These are phyloP conservation scores for Andrena dorsata DNA, from an alignment of 2,888 invertebrate genomes.

Conservation along the genomic window DNA sequence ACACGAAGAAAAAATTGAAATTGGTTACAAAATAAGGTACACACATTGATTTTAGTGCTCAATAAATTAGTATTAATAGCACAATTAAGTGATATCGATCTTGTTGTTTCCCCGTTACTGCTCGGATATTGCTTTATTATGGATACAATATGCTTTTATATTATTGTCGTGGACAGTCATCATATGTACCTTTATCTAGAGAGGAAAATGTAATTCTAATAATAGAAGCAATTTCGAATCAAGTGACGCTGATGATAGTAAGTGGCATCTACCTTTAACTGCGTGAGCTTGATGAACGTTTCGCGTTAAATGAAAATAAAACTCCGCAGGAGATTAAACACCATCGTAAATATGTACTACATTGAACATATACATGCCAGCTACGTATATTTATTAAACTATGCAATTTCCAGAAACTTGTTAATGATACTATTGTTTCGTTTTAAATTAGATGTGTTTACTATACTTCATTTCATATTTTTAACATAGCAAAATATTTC, in stretches of 20 bases:
- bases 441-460: too few relatives aligned
- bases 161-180: slow-evolving; percentile 1
- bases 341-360: too few relatives aligned
- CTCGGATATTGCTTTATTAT: slow-evolving; percentile 8
- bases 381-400: neutral
- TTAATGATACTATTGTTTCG: neutral
- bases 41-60: neutral
- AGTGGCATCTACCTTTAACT: neutral
- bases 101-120: neutral
- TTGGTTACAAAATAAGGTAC: neutral
- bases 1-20: neutral
- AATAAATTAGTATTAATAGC: slow-evolving; percentile 14
- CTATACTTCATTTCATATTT: neutral
- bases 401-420: neutral
- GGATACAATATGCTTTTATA: slow-evolving; percentile 12
- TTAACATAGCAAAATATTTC: neutral
- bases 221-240: slow-evolving; percentile 2
- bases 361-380: neutral
- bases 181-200: slow-evolving; percentile 8
- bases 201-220: neutral
- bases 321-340: too few relatives aligned
- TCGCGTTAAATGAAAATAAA: too few relatives aligned
- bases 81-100: slow-evolving; percentile 16
- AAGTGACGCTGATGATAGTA: neutral
- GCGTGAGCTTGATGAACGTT: too few relatives aligned